Conservation (phyloP, 1,140 invertebrate species). For the Antheraea mylitta region DNA sequence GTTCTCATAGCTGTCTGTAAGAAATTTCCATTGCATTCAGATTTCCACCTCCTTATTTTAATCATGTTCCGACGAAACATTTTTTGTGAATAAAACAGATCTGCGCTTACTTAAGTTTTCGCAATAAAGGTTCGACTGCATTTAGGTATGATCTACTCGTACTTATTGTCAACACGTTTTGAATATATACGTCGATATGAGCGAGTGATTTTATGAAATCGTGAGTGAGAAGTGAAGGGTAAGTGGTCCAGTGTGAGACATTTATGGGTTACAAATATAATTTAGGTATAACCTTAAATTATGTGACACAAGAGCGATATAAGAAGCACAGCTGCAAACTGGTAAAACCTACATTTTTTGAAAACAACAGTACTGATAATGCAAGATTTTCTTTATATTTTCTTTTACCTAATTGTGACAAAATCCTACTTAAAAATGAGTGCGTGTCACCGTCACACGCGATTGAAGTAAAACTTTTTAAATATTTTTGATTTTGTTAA, state of each 20-base stretch:
- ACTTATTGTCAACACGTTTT: constrained; percentile 12
- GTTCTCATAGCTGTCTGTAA: constrained; percentile 43
- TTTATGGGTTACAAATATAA: background rate
- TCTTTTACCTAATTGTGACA: no score
- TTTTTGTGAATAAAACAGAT: background rate
- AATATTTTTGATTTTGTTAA: no score
- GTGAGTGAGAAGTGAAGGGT: constrained; percentile 18
- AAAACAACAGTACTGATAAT: no score
- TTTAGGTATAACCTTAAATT: background rate
- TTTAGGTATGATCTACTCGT: background rate
- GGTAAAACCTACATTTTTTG: no score
- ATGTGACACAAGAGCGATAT: background rate
- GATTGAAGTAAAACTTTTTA: no score
- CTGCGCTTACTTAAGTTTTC: background rate
- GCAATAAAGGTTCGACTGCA: background rate
- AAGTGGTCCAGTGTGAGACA: constrained; percentile 11
- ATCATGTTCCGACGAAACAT: background rate
- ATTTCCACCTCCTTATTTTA: constrained; percentile 9
- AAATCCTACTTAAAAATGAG: no score
- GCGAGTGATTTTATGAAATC: background rate
- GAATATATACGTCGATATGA: constrained; percentile 14
- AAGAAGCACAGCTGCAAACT: no score
- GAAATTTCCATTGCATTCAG: constrained; percentile 40
- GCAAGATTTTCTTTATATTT: no score
- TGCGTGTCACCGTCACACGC: no score